Conservation (phyloP, 2,113 vertebrate species). For the Daphoenositta chrysoptera region DNA sequence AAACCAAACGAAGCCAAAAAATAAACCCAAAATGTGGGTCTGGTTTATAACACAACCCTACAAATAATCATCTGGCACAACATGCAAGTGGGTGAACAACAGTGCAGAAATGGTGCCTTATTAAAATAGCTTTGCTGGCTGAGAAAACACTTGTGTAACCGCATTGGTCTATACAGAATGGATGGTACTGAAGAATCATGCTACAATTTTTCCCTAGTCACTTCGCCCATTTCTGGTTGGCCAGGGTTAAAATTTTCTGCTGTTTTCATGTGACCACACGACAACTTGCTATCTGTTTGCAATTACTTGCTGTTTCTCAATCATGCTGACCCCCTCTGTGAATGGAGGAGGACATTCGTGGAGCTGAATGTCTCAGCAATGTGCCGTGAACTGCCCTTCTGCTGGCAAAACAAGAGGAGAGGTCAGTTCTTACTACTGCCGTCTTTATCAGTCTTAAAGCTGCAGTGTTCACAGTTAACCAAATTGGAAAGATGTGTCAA, state of each 20-base stretch:
- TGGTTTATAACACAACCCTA: neutral
- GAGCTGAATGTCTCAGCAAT: neutral
- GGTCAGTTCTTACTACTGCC: neutral
- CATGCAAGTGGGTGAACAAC: neutral
- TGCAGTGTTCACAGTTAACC: neutral
- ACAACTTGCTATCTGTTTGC: neutral
- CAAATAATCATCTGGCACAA: neutral
- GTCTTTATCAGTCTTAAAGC: neutral
- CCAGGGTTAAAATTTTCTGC: neutral
- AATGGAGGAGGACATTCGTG: neutral
- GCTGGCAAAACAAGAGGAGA: neutral
- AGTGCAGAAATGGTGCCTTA: neutral
- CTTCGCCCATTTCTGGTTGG: neutral
- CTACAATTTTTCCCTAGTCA: neutral
- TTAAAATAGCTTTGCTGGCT: neutral
- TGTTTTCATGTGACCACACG: neutral
- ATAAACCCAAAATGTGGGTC: neutral
- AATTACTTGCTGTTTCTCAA: neutral
- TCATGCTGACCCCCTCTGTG: neutral
- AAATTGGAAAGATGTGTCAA: neutral
- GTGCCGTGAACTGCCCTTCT: neutral
- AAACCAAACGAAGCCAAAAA: neutral
- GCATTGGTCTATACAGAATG: neutral
- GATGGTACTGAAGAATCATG: neutral
- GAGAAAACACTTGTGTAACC: neutral